Conservation (phyloP, 2,113 vertebrate genomes). For the Otus sunia region DNA sequence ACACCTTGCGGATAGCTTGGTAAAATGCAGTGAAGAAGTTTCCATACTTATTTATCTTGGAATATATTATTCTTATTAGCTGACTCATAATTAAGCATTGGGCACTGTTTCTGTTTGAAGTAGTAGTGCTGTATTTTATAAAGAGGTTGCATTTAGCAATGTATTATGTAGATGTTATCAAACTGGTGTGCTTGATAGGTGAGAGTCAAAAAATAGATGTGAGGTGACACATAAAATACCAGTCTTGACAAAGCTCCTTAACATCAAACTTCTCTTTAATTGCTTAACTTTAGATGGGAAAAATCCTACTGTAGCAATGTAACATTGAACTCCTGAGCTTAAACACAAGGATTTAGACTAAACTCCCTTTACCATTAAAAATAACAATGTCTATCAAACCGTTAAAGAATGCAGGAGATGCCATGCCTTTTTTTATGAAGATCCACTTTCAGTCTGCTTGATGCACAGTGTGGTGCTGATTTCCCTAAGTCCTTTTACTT, state of each 20-base stretch:
- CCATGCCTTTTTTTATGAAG: background rate
- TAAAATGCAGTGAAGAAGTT: background rate
- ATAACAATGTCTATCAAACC: background rate
- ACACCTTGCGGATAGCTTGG: background rate
- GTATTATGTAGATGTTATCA: background rate
- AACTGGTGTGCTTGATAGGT: background rate
- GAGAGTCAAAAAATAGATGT: background rate
- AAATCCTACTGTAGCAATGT: background rate
- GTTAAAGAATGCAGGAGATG: background rate
- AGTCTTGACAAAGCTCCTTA: background rate
- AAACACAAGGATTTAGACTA: background rate
- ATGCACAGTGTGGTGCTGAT: background rate
- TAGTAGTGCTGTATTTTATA: background rate
- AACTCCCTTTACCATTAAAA: background rate
- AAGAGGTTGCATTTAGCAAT: background rate
- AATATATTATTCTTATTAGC: background rate
- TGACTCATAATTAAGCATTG: background rate
- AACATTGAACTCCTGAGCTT: background rate
- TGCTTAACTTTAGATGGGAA: background rate
- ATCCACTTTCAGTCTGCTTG: background rate
- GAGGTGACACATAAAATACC: background rate
- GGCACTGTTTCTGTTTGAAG: background rate
- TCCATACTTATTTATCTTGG: background rate
- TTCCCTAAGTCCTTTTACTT: background rate
- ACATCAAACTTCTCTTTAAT: background rate